Conservation (phyloP, 2,113 vertebrate species). For the Nibea albiflora region DNA sequence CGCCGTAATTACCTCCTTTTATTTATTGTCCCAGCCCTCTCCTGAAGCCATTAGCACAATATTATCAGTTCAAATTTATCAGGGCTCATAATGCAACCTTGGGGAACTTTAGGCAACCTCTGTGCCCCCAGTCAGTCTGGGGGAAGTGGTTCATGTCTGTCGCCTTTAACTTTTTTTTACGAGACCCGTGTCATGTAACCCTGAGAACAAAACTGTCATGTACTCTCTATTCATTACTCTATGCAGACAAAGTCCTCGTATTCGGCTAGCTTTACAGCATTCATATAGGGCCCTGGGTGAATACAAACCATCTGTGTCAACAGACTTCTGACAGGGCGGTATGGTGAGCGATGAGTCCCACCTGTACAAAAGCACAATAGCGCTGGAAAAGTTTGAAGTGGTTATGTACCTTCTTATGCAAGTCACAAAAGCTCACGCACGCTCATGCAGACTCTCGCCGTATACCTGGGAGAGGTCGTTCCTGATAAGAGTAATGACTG, state of each 20-base stretch:
- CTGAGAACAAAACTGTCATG: conserved; percentile 60
- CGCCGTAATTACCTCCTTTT: conserved; percentile 58
- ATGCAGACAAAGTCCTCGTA: conserved; percentile 51
- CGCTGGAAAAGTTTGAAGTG: conserved; percentile 38
- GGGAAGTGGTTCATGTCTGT: conserved; percentile 52
- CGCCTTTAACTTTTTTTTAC: conserved; percentile 56
- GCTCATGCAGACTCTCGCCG: conserved; percentile 6
- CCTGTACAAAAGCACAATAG: conserved; percentile 67
- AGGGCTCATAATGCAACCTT: conserved; percentile 47
- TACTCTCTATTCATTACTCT: conserved; percentile 59
- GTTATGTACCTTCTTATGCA: conserved; percentile 39
- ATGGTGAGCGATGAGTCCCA: conserved; percentile 70
- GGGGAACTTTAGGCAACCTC: conserved; percentile 49
- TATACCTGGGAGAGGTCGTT: conserved; percentile 59
- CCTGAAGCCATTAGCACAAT: conserved; percentile 68
- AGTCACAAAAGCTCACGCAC: conserved; percentile 31
- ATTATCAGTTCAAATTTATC: conserved; percentile 72
- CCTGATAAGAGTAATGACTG: conserved; percentile 57
- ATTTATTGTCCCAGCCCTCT: conserved; percentile 72
- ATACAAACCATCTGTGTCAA: conserved; percentile 83
- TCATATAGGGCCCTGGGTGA: conserved; percentile 63
- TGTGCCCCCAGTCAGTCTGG: conserved; percentile 33
- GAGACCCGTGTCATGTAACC: conserved; percentile 58
- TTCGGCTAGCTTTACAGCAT: conserved; percentile 56
- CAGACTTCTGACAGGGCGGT: conserved; percentile 54